These are phyloP conservation scores for Leptopilina myrica DNA, from an alignment of 2,888 invertebrate genomes.

Conservation along the genomic window DNA sequence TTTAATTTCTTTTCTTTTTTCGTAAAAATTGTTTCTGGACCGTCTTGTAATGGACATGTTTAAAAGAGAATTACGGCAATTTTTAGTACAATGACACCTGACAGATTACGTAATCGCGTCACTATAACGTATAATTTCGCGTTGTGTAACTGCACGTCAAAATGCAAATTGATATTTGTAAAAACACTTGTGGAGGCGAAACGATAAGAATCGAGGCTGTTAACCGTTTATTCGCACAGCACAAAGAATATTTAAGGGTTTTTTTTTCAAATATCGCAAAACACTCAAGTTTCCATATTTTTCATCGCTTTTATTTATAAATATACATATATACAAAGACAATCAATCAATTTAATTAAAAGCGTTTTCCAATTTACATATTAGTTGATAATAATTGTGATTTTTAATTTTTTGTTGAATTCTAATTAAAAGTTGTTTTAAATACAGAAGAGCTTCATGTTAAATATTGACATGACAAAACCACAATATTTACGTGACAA, in stretches of 20 bases:
- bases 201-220: background rate
- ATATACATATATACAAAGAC: too few relatives aligned
- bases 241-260: background rate
- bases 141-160: constrained; percentile 13
- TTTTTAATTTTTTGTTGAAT: too few relatives aligned
- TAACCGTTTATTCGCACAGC: background rate
- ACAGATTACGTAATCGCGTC: constrained; percentile 20
- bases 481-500: too few relatives aligned
- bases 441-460: too few relatives aligned
- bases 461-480: too few relatives aligned
- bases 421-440: too few relatives aligned
- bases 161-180: constrained; percentile 7
- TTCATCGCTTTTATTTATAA: background rate
- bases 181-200: constrained; percentile 19
- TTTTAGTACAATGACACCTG: constrained; percentile 26
- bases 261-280: background rate
- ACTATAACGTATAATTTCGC: constrained; percentile 26
- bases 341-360: background rate
- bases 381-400: too few relatives aligned
- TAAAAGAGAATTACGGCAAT: background rate
- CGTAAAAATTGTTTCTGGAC: background rate
- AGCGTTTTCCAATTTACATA: background rate
- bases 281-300: background rate
- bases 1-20: background rate
- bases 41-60: background rate